Base-by-base conservation (phyloP, 2,113 vertebrate genomes). In the Odobenus rosmarus region DNA sequence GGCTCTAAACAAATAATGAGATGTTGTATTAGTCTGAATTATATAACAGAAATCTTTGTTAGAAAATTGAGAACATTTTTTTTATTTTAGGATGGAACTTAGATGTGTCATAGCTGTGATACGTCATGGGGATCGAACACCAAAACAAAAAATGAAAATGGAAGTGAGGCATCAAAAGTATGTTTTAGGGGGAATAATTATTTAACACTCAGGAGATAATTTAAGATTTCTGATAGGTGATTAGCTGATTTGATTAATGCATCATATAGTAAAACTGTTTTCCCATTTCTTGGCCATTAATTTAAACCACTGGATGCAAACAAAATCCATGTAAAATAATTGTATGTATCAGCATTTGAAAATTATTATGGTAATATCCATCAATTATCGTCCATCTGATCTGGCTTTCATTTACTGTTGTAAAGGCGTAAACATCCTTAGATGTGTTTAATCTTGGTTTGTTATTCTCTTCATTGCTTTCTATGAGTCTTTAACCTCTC, bases 61-160 rank as follows among this genome's bases (percentile, higher is more conserved):
- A 74, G 36, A 61, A 81, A 96, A 79, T 71, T 97, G 46, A 95
- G 16, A 97, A 82, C 51, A 26, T n/a, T 89, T 86, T 51, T 64
- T 87, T 31, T 95, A 97, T 98, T 98, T 96, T 95, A 99, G 99
- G 99, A 99, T 99, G 99, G 99, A 99, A 93, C 98, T 99, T 80
- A 99, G 99, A 53, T 99, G 99, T 98, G 99, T 99, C 80, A 99
- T 99, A 98, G 99, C 99, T 93, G 99, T 99, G 74, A 99, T 99
- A 97, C 98, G 99, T 57, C 99, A 99, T 77, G 99, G 99, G 69
- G 99, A 99, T 97, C 97, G 99, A 94, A 99, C 99, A 95, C 99
- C 99, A 92, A 99, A 99, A 87, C 99, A 99, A 93, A 99, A 99
- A 98, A 99, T 99, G 99, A 99, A 99, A 98, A 99, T 99, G 99